Base-by-base conservation (phyloP, 2,113 vertebrate species). In the Sapajus apella region DNA sequence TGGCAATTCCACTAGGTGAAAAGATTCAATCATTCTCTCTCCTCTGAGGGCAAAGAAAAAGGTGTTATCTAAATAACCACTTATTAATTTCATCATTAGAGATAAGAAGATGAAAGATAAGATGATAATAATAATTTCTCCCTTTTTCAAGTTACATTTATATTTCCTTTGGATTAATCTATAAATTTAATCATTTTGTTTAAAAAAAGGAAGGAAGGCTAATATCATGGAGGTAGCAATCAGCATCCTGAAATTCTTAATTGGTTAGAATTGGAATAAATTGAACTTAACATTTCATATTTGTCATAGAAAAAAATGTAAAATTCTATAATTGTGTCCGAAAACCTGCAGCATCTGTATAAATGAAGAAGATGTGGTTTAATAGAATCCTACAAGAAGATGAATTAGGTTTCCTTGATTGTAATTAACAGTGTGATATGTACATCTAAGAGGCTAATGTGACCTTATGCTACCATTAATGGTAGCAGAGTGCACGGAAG, bases 241-340 rank as follows among this genome's bases (percentile, higher is more conserved):
- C 56, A 94, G 35, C 56, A 77, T 85, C 13, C 83, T 8, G 79
- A 81, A 72, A 13, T 72, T 88, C 66, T 85, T 85, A 47, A 66
- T 68, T 77, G 18, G 8, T 85, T 56, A 93, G 47, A 84, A 47
- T 32, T 66, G 47, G 92, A 85, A 77, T 87, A 23, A 95, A 72
- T 81, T 66, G 21, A 56, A 82, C 23, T 37, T 68, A 82, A 37
- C 61, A 64, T 90, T 93, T 89, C 16, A n/a, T 68, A 66, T 87
- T 76, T 93, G 35, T 79, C 73, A 96, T 35, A 52, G n/a, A 88
- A 91, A 85, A 92, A 66, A 50, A 43, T 50, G 37, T 77, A 89
- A 91, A 93, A 85, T 55, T 14, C 20, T 85, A 47, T 56, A 43
- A 50, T 47, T 66, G 2, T 58, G 56, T 45, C 25, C 32, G 52